Evolutionary conservation across 2,888 invertebrate genomes (phyloP), one percentile per base, ranked within the genome.

Genomic region (Andrena hattorfiana): DNA sequence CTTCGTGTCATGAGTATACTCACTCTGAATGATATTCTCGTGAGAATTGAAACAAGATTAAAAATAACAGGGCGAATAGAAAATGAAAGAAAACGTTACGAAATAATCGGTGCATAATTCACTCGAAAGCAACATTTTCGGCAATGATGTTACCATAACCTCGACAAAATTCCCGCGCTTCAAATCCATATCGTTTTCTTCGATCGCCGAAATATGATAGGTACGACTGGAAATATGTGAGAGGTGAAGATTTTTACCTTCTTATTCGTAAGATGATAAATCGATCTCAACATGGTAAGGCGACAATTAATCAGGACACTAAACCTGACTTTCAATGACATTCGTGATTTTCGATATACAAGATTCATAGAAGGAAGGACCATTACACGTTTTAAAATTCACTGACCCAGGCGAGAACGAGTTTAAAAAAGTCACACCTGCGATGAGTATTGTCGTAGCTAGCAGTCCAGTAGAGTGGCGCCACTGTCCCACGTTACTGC

Each of bases 381-480:
- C n/a, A 32, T 26, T 71, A 23, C 5, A 4, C 20, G 16, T 26
- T 35, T 13, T 28, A 16, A 8, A 35, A 63, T 20, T 54, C 30
- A 26, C 63, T 16, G 49, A 28, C 0, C 26, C 10, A 23, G 5
- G 1, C n/a, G 7, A 67, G 7, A 56, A 83, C 56, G 68, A 75
- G 54, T 84, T 71, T 68, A 35, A 70, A 60, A 73, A 67, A 75
- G 72, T 87, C 91, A 89, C 92, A 93, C 93, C 93, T 93, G 93
- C 91, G 91, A 87, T 90, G 91, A 91, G 90, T 90, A 85, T 91
- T 91, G 87, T 92, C 93, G 93, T 92, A 93, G 89, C 87, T 92
- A 83, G 92, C 93, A 87, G 92, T 93, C 93, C 92, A 93, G 86
- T 93, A 93, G 84, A 93, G 92, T 88, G 93, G 93, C 93, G 93